Conservation (phyloP, 2,797 vertebrate species). For the Synaphobranchus kaupii region DNA sequence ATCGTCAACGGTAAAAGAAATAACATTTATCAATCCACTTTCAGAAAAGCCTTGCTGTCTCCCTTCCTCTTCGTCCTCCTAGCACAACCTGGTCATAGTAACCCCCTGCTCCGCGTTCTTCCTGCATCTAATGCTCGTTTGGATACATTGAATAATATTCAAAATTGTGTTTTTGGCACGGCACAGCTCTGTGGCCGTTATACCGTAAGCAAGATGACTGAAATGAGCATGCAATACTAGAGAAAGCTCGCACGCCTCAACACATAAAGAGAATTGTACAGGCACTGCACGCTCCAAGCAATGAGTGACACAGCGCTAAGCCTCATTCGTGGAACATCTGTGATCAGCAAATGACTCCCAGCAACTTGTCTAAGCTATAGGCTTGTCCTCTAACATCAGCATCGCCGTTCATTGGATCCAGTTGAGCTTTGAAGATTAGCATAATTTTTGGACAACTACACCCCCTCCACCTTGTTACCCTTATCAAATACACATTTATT, state of each 20-base stretch:
- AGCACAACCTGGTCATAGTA: constrained; percentile 41
- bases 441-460: not conserved
- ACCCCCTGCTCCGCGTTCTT: constrained; percentile 53
- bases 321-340: constrained; percentile 30
- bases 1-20: constrained; percentile 58
- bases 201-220: constrained; percentile 22
- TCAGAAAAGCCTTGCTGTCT: constrained; percentile 40
- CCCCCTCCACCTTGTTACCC: not conserved
- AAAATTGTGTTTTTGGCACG: constrained; percentile 47
- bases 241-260: not conserved
- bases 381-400: constrained; percentile 6
- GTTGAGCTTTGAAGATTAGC: not conserved
- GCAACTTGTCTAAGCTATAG: constrained; percentile 25
- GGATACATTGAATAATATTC: constrained; percentile 56
- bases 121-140: constrained; percentile 42
- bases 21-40: constrained; percentile 55
- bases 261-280: constrained; percentile 22
- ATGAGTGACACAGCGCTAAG: constrained; percentile 36
- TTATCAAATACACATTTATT: not conserved
- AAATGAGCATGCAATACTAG: constrained; percentile 2
- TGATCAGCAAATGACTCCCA: constrained; percentile 19
- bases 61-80: constrained; percentile 30
- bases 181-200: constrained; percentile 38
- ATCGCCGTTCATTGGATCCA: not conserved
- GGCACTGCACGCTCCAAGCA: constrained; percentile 29